A percentile compares a stretch with the other conserved stretches of the same genome.
phyloP scores from a whole-genome alignment of 2,797 vertebrate genomes.

The Mareca strepera region DNA sequence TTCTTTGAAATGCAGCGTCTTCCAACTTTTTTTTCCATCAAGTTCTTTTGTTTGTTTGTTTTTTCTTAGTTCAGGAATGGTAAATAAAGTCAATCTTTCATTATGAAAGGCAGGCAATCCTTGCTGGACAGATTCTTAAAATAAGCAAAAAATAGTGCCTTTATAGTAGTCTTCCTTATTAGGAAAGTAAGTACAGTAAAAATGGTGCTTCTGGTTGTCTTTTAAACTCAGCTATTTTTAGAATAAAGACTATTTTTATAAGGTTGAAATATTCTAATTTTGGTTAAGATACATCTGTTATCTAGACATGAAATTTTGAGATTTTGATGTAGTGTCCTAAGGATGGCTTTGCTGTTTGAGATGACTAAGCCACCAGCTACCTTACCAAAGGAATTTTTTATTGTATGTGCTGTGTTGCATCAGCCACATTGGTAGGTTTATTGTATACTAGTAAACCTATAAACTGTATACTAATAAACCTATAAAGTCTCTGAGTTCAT shows the following conservation, averaged over 20 bases:
- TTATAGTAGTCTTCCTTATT: background rate
- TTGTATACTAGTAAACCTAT: background rate
- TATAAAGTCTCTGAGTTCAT: background rate
- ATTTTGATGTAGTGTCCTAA: background rate
- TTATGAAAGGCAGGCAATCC: background rate
- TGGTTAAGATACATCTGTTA: background rate
- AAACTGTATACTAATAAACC: no score
- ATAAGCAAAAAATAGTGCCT: background rate
- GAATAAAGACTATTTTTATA: background rate
- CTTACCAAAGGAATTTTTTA: background rate
- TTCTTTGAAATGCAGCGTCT: no score
- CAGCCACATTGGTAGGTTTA: background rate
- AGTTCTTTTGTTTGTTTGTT: no score
- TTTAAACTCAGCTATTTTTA: background rate
- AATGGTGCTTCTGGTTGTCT: background rate
- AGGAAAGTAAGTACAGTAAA: no score
- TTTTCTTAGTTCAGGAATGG: background rate
- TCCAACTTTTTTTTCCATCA: no score
- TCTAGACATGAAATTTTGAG: background rate
- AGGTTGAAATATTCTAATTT: background rate
- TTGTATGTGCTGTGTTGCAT: background rate
- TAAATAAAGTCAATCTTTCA: background rate
- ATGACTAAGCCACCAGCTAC: background rate
- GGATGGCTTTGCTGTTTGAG: rapidly evolving
- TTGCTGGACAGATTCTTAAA: background rate